Evolutionary conservation across 2,888 invertebrate species (phyloP).

Genomic region (Ichneumon xanthorius): DNA sequence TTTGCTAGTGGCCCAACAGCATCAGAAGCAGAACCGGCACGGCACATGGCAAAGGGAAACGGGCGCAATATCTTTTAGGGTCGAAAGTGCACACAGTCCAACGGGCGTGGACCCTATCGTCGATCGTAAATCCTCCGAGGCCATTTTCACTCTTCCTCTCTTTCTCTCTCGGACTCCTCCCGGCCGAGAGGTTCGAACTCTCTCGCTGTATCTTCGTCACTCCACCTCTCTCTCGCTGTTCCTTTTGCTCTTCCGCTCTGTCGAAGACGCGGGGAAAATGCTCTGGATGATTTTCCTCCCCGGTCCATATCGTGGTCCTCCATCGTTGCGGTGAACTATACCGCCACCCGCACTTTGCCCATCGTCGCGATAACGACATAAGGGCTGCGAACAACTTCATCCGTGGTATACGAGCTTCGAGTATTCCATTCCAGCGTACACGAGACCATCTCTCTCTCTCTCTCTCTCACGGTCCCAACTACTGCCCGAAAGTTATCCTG

Average conservation of each 20-base stretch:
- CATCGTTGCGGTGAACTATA: slow-evolving; percentile 63
- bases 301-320: slow-evolving; percentile 61
- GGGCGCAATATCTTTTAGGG: slow-evolving; percentile 80
- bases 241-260: slow-evolving; percentile 50
- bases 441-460: slow-evolving; percentile 25
- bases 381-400: slow-evolving; percentile 67
- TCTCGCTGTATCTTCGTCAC: slow-evolving; percentile 45
- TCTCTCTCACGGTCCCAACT: not conserved
- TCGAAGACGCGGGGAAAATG: slow-evolving; percentile 52
- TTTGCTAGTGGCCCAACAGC: slow-evolving; percentile 46
- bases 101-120: slow-evolving; percentile 69
- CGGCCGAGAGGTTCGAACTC: slow-evolving; percentile 39
- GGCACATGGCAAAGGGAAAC: slow-evolving; percentile 75
- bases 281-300: slow-evolving; percentile 67
- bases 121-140: slow-evolving; percentile 71
- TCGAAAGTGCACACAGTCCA: slow-evolving; percentile 78
- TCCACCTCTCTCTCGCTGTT: slow-evolving; percentile 42
- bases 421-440: slow-evolving; percentile 54
- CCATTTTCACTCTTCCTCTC: slow-evolving; percentile 67
- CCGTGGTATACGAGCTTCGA: slow-evolving; percentile 55
- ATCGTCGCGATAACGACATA: slow-evolving; percentile 64
- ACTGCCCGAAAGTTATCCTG: slow-evolving; percentile 54
- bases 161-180: slow-evolving; percentile 42
- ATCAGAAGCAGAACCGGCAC: slow-evolving; percentile 42
- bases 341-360: slow-evolving; percentile 58